Evolutionary conservation across 2,888 invertebrate species (phyloP).

Genomic region (Allophyes oxyacanthae): DNA sequence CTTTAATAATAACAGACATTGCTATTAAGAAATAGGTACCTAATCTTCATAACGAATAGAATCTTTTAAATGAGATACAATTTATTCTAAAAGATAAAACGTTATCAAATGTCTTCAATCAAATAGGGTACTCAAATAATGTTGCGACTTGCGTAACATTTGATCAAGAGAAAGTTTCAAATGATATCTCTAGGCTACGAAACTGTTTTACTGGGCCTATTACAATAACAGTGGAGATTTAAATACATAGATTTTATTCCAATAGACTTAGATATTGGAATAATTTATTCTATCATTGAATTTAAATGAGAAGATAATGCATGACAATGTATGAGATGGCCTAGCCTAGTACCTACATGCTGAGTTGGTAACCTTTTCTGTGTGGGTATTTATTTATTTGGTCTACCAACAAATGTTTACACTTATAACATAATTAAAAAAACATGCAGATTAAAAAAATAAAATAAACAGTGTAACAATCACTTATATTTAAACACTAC

Average conservation of each 20-base stretch:
- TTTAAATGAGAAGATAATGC: too few relatives aligned
- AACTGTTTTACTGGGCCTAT: conserved; percentile 33
- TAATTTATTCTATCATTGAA: conserved; percentile 2
- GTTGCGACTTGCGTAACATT: conserved; percentile 46
- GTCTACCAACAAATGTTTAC: too few relatives aligned
- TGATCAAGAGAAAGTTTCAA: conserved; percentile 57
- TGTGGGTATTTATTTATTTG: too few relatives aligned
- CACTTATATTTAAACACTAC: too few relatives aligned
- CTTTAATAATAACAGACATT: neutral
- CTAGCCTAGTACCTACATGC: too few relatives aligned
- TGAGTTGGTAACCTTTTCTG: too few relatives aligned
- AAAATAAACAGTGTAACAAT: too few relatives aligned
- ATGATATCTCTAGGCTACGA: conserved; percentile 40
- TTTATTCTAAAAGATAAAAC: conserved; percentile 45
- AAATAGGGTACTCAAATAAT: conserved; percentile 26
- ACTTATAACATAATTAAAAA: too few relatives aligned
- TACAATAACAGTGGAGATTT: conserved; percentile 34
- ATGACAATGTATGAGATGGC: too few relatives aligned
- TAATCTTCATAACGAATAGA: conserved; percentile 21
- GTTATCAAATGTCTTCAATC: conserved; percentile 49
- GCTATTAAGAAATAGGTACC: conserved; percentile 32
- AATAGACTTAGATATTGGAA: conserved; percentile 4
- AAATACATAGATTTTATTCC: conserved; percentile 24
- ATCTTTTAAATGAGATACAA: conserved; percentile 28
- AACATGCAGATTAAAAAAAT: too few relatives aligned